phyloP scores from a whole-genome alignment of 1,140 invertebrate species.

The Eubasilissa regina region DNA sequence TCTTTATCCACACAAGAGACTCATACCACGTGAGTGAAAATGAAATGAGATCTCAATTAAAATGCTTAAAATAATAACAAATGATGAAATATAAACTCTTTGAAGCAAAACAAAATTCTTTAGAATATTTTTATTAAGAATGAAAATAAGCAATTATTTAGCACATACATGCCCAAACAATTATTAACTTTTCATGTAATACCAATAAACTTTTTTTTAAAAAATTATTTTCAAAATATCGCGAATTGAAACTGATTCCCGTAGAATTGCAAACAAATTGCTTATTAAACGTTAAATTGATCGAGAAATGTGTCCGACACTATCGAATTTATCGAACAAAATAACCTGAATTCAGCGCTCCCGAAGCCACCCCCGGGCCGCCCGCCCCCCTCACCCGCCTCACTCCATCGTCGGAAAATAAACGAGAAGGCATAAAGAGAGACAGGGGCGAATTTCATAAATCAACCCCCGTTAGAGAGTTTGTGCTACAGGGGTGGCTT shows the following conservation, averaged over 20 bases:
- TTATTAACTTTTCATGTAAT: too few relatives aligned
- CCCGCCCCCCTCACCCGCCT: background rate
- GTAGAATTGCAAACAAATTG: constrained; percentile 35
- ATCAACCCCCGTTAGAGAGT: constrained; percentile 32
- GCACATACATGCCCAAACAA: too few relatives aligned
- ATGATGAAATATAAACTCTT: too few relatives aligned
- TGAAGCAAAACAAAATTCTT: too few relatives aligned
- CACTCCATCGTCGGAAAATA: constrained; percentile 11
- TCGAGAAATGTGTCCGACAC: constrained; percentile 36
- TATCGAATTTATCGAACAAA: constrained; percentile 43
- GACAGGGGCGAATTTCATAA: constrained; percentile 40
- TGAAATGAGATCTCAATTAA: too few relatives aligned
- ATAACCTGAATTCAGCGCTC: constrained; percentile 33
- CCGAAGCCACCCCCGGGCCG: background rate
- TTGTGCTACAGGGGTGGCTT: constrained; percentile 4
- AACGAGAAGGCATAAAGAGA: constrained; percentile 42
- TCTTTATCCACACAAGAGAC: too few relatives aligned
- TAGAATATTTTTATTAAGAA: too few relatives aligned
- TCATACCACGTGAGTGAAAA: too few relatives aligned
- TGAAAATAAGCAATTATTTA: too few relatives aligned
- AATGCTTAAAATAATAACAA: too few relatives aligned
- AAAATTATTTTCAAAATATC: background rate
- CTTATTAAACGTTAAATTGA: constrained; percentile 32
- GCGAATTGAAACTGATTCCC: background rate
- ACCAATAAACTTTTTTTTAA: too few relatives aligned